phyloP scores from a whole-genome alignment of 2,888 invertebrate species.

The Eupithecia subfuscata region DNA sequence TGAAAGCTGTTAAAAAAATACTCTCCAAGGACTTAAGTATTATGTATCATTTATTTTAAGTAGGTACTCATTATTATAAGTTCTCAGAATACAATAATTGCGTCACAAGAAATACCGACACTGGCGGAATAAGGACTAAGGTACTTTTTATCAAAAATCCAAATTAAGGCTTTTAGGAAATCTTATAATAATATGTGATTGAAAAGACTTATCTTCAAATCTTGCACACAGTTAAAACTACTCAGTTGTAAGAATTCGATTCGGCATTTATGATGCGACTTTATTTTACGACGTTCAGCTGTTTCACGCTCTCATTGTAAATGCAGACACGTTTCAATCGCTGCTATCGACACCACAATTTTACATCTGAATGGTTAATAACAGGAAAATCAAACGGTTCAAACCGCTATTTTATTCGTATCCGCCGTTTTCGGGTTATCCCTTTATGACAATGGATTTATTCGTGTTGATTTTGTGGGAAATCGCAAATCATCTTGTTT shows the following conservation, averaged over 20 bases:
- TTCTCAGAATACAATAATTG: no score
- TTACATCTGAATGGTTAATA: slow-evolving; percentile 14
- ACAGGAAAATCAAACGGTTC: slow-evolving; percentile 13
- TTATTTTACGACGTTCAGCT: not conserved
- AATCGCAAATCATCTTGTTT: slow-evolving; percentile 2
- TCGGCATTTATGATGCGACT: not conserved
- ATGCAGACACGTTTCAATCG: slow-evolving; percentile 47
- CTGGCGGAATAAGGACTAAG: no score
- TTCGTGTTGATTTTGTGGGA: slow-evolving; percentile 2
- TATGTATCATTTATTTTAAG: no score
- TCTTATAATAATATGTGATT: no score
- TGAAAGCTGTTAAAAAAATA: not conserved
- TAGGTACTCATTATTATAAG: no score
- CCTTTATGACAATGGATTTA: slow-evolving; percentile 5
- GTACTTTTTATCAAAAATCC: no score
- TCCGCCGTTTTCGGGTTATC: slow-evolving; percentile 8
- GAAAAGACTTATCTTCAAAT: not conserved
- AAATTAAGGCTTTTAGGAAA: no score
- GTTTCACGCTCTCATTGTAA: not conserved
- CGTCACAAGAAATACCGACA: no score
- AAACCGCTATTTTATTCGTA: slow-evolving; percentile 7
- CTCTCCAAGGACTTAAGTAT: not conserved
- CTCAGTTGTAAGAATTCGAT: not conserved
- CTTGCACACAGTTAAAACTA: not conserved
- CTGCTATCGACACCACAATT: slow-evolving; percentile 52